phyloP scores from a whole-genome alignment of 1,140 invertebrate species.

The Plodia interpunctella region DNA sequence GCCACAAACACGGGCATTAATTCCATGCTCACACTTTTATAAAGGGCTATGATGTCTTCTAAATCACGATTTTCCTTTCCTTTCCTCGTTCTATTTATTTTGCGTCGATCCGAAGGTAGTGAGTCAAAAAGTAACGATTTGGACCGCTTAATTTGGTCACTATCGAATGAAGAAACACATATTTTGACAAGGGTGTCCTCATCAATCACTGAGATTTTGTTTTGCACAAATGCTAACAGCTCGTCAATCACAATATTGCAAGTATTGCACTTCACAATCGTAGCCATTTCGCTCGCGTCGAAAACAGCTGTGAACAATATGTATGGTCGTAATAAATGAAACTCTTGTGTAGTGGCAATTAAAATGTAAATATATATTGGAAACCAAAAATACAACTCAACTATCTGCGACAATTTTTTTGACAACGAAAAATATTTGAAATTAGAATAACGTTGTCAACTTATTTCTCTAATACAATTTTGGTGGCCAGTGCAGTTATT shows the following conservation, averaged over 20 bases:
- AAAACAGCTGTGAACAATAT: too few relatives aligned
- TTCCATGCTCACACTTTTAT: neutral
- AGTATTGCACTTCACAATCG: neutral
- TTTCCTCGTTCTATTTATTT: constrained; percentile 3
- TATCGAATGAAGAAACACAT: constrained; percentile 20
- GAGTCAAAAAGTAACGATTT: constrained; percentile 22
- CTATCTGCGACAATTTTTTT: too few relatives aligned
- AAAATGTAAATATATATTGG: too few relatives aligned
- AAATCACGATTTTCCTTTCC: constrained; percentile 14
- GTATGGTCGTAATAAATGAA: too few relatives aligned
- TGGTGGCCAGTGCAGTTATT: too few relatives aligned
- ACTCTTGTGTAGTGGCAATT: too few relatives aligned
- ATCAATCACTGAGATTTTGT: constrained; percentile 26
- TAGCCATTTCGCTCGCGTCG: constrained; percentile 5
- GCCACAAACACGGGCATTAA: constrained; percentile 14
- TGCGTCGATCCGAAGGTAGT: constrained; percentile 10
- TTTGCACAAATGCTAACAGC: constrained; percentile 20
- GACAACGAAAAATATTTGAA: too few relatives aligned
- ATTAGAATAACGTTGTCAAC: too few relatives aligned
- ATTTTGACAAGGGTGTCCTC: constrained; percentile 23
- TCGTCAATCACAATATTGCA: constrained; percentile 16
- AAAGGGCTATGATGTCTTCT: neutral
- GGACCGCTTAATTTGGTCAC: constrained; percentile 20
- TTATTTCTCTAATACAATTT: too few relatives aligned
- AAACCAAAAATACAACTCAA: too few relatives aligned